A percentile compares a stretch with the other conserved stretches of the same genome.
phyloP scores from a whole-genome alignment of 2,888 invertebrate genomes.

The Altica lythri region DNA sequence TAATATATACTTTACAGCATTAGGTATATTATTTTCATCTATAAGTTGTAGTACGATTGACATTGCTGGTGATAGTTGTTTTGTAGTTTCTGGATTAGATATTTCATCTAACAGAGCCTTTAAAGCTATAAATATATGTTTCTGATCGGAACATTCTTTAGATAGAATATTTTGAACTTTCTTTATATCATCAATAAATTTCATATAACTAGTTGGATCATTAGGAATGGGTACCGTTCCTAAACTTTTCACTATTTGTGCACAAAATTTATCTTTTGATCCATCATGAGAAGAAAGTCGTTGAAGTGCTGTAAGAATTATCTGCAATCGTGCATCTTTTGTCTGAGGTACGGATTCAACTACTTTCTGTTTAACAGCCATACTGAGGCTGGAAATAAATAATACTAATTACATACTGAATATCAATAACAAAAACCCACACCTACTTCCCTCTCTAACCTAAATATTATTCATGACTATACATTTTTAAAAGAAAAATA shows the following conservation, averaged over 20 bases:
- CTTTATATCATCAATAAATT: conserved; percentile 51
- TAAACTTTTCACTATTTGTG: conserved; percentile 60
- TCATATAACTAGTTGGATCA: conserved; percentile 47
- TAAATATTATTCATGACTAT: neutral
- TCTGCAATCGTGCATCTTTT: conserved; percentile 58
- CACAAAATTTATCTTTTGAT: conserved; percentile 59
- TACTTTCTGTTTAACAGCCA: conserved; percentile 67
- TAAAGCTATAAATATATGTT: conserved; percentile 62
- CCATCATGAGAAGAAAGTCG: conserved; percentile 55
- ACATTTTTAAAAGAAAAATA: neutral
- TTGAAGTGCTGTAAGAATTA: conserved; percentile 61
- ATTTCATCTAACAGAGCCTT: conserved; percentile 66
- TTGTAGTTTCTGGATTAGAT: conserved; percentile 60
- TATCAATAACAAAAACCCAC: neutral
- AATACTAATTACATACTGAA: neutral
- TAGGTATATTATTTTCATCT: conserved; percentile 38
- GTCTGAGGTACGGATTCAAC: conserved; percentile 58
- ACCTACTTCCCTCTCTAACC: neutral
- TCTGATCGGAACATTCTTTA: conserved; percentile 55
- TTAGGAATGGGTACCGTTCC: conserved; percentile 58
- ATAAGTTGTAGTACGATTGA: conserved; percentile 64
- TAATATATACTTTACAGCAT: conserved; percentile 58
- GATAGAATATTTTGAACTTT: conserved; percentile 50
- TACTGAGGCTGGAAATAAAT: conserved; percentile 38
- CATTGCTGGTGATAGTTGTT: conserved; percentile 63